Evolutionary conservation across 2,113 vertebrate genomes (phyloP).

Genomic region (Nansenia antarctica): DNA sequence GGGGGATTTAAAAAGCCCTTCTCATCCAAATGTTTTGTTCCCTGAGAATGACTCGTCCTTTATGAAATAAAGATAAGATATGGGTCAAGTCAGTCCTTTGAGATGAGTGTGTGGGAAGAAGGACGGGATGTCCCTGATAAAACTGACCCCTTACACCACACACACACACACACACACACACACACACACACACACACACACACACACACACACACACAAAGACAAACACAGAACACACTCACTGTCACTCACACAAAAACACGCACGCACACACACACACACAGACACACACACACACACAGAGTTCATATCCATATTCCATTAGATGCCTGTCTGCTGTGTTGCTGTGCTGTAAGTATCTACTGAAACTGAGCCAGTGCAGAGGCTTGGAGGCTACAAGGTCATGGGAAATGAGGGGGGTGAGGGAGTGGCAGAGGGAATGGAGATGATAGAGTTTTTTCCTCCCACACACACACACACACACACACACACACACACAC

Average conservation of each 20-base stretch:
- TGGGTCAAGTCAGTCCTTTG: not conserved
- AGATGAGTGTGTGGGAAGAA: slow-evolving; percentile 21
- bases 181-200: slow-evolving; percentile 8
- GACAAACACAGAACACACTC: no score
- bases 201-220: not conserved
- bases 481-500: not conserved
- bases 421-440: not conserved
- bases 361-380: not conserved
- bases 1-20: not conserved
- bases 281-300: not conserved
- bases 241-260: no score
- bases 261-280: no score
- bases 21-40: not conserved
- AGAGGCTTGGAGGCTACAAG: not conserved
- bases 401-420: slow-evolving; percentile 9
- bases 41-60: not conserved
- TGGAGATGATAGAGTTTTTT: not conserved
- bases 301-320: not conserved
- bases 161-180: slow-evolving; percentile 17
- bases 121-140: not conserved
- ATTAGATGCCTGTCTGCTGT: not conserved
- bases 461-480: slow-evolving; percentile 1
- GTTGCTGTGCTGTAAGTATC: not conserved
- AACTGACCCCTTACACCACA: not conserved
- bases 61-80: not conserved